Evolutionary conservation across 1,140 invertebrate genomes (phyloP).

Genomic region (Hypsibius dujardini): DNA sequence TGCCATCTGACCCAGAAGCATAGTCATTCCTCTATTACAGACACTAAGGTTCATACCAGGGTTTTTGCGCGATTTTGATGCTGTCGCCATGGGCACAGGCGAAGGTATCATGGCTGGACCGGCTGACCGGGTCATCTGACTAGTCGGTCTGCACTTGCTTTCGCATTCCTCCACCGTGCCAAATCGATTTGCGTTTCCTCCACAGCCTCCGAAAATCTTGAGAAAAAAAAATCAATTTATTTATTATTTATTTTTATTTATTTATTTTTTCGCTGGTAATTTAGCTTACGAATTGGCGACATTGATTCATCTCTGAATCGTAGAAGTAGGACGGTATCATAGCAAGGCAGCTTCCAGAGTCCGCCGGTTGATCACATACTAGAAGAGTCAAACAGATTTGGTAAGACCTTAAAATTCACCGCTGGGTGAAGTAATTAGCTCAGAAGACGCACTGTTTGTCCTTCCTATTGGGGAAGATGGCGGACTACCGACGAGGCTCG

Average conservation of each 20-base stretch:
- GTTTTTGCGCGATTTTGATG: neutral
- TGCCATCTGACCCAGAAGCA: too few species aligned
- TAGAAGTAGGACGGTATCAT: slow-evolving; percentile 47
- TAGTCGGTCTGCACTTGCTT: slow-evolving; percentile 9
- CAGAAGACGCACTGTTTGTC: neutral
- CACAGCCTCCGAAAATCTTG: slow-evolving; percentile 22
- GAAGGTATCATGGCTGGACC: too few species aligned
- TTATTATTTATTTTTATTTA: slow-evolving; percentile 7
- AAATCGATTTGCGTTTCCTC: slow-evolving; percentile 21
- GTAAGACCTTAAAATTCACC: neutral
- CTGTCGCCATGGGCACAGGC: too few species aligned
- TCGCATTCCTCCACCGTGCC: slow-evolving; percentile 18
- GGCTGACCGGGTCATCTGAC: too few species aligned
- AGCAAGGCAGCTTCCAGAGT: slow-evolving; percentile 39
- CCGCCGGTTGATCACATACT: slow-evolving; percentile 56
- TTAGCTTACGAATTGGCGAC: slow-evolving; percentile 41
- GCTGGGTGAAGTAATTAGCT: neutral
- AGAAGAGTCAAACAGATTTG: neutral
- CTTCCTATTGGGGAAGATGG: neutral
- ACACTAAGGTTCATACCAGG: neutral
- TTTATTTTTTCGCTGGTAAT: too few species aligned
- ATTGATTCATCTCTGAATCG: slow-evolving; percentile 54
- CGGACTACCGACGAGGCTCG: neutral
- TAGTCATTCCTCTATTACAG: neutral
- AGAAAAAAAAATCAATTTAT: neutral